Evolutionary conservation across 2,113 vertebrate genomes (phyloP).

Genomic region (Thomomys bottae): DNA sequence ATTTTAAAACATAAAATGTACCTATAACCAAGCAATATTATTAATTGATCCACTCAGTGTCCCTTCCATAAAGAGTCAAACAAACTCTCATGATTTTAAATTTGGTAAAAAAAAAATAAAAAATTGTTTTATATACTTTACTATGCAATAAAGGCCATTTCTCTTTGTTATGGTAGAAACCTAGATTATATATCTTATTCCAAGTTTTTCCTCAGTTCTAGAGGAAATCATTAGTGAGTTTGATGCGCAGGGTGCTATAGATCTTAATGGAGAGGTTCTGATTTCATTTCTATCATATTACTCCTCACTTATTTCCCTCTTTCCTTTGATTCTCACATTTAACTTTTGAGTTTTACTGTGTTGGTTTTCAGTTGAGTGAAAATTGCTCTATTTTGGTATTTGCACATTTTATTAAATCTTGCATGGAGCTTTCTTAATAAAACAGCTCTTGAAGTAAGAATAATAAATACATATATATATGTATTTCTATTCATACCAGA

Average conservation of each 20-base stretch:
- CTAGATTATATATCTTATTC: not conserved
- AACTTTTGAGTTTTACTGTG: not conserved
- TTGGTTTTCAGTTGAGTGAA: not conserved
- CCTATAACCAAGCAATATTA: not conserved
- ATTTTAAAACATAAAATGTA: conserved; percentile 2
- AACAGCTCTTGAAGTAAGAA: not conserved
- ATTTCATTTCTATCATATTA: not conserved
- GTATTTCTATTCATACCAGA: not conserved
- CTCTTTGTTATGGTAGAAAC: not conserved
- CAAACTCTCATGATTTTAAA: conserved; percentile 26
- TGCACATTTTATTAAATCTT: conserved; percentile 35
- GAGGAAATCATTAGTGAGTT: not conserved
- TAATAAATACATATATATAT: conserved; percentile 15
- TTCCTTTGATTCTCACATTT: not conserved
- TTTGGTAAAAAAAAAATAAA: not conserved
- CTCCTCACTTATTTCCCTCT: not conserved
- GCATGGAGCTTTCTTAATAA: not conserved
- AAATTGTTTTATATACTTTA: not conserved
- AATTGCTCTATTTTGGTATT: not conserved
- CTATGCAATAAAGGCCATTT: not conserved
- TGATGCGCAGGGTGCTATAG: not conserved
- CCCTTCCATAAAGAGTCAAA: not conserved
- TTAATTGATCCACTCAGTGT: not conserved
- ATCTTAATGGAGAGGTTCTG: not conserved
- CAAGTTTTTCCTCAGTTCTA: not conserved